These are phyloP conservation scores for Napeogenes inachia DNA, from an alignment of 2,888 invertebrate species.

Conservation along the genomic window DNA sequence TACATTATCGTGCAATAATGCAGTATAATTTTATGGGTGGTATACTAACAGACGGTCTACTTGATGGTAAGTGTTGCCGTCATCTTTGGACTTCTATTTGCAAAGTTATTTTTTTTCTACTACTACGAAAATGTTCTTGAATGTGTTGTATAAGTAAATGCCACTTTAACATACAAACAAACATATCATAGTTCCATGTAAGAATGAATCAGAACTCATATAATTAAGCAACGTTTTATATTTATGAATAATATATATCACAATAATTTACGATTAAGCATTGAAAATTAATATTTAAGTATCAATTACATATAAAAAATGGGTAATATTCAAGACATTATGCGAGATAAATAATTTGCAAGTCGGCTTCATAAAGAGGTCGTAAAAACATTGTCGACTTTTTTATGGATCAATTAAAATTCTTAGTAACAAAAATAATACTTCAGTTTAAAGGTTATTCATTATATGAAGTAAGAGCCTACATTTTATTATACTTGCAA, in stretches of 20 bases:
- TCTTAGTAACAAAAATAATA: slow-evolving; percentile 22
- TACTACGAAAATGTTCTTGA: no score
- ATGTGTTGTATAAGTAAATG: no score
- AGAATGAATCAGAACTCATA: no score
- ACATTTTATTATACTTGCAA: slow-evolving; percentile 8
- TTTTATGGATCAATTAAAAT: slow-evolving; percentile 28
- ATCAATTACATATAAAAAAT: slow-evolving; percentile 10
- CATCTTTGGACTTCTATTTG: no score
- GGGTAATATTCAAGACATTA: slow-evolving; percentile 10
- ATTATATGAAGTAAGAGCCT: slow-evolving; percentile 15
- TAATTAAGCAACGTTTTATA: background rate
- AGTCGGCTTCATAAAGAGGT: slow-evolving; percentile 24
- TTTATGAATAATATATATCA: background rate
- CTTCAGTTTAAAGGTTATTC: slow-evolving; percentile 16
- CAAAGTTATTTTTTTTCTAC: no score
- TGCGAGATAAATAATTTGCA: slow-evolving; percentile 10
- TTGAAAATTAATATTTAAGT: slow-evolving; percentile 4
- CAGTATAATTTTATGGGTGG: no score
- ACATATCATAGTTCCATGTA: no score
- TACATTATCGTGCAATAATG: no score
- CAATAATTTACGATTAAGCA: slow-evolving; percentile 3
- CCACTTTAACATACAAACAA: no score
- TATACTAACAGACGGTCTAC: no score
- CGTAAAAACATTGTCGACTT: slow-evolving; percentile 22
- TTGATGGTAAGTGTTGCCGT: no score